Evolutionary conservation across 2,888 invertebrate genomes (phyloP).

Genomic region (Thalpophila matura): DNA sequence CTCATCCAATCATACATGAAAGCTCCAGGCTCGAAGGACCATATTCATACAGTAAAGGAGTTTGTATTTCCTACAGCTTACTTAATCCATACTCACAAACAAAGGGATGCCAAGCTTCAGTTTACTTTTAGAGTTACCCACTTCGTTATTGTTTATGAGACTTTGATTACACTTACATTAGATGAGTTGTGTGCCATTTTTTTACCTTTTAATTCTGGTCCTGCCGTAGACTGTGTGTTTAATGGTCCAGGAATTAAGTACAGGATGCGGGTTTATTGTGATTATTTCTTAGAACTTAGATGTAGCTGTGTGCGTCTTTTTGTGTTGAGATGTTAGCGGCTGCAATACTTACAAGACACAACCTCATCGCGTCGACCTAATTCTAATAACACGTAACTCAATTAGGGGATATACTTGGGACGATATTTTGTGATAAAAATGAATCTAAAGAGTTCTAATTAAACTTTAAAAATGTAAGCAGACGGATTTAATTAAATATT

Average conservation of each 20-base stretch:
- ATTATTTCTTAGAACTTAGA: conserved; percentile 42
- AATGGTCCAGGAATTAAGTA: conserved; percentile 36
- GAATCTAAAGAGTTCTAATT: too few species aligned
- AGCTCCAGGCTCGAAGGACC: not conserved
- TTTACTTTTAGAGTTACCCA: conserved; percentile 48
- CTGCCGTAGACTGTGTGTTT: conserved; percentile 37
- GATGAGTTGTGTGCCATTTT: conserved; percentile 39
- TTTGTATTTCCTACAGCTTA: not conserved
- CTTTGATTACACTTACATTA: conserved; percentile 54
- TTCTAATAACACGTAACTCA: too few species aligned
- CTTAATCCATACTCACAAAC: conserved; percentile 24
- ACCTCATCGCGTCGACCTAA: too few species aligned
- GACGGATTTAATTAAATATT: too few species aligned
- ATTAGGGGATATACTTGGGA: too few species aligned
- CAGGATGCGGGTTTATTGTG: conserved; percentile 38
- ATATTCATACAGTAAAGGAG: not conserved
- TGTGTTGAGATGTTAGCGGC: not conserved
- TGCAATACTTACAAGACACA: not conserved
- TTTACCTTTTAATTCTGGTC: conserved; percentile 20
- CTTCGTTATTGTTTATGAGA: conserved; percentile 53
- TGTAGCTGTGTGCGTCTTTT: conserved; percentile 7
- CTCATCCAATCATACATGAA: too few species aligned
- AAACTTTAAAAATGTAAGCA: too few species aligned
- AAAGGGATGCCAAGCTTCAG: conserved; percentile 14
- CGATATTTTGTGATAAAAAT: too few species aligned